phyloP scores from a whole-genome alignment of 1,140 invertebrate genomes.

The Drosophila dunni region DNA sequence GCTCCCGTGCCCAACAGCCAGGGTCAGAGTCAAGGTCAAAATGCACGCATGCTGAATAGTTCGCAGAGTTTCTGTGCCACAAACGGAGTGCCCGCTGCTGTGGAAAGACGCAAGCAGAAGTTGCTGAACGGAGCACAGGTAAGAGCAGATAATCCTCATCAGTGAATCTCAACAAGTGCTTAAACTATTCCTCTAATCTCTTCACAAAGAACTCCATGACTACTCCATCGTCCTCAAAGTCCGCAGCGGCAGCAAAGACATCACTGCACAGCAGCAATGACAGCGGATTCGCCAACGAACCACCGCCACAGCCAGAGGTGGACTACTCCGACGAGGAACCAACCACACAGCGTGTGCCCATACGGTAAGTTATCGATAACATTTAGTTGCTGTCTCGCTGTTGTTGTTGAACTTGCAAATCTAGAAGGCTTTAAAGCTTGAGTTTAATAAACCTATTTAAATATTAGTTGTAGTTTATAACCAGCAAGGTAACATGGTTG shows the following conservation, averaged over 20 bases:
- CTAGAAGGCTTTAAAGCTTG: no score
- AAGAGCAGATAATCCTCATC: background rate
- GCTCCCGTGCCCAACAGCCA: conserved; percentile 86
- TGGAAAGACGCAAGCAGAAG: conserved; percentile 81
- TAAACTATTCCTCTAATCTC: background rate
- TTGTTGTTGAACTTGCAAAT: conserved; percentile 7
- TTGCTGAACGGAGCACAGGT: conserved; percentile 71
- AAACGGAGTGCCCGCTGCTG: conserved; percentile 71
- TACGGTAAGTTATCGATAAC: conserved; percentile 87
- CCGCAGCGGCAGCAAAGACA: conserved; percentile 87
- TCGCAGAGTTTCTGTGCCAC: conserved; percentile 86
- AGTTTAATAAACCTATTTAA: no score
- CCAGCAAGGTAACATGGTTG: no score
- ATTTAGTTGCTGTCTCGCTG: background rate
- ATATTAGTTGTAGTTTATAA: no score
- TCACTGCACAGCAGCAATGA: conserved; percentile 95
- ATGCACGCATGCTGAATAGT: conserved; percentile 84
- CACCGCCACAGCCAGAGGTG: conserved; percentile 93
- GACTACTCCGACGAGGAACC: conserved; percentile 96
- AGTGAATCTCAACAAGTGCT: background rate
- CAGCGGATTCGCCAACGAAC: conserved; percentile 94
- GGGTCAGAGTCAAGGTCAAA: conserved; percentile 80
- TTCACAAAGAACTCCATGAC: conserved; percentile 57
- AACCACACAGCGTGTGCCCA: conserved; percentile 86
- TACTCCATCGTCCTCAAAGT: conserved; percentile 58